These are phyloP conservation scores for Triplophysa siluroides DNA, from an alignment of 2,113 vertebrate species.

Conservation along the genomic window DNA sequence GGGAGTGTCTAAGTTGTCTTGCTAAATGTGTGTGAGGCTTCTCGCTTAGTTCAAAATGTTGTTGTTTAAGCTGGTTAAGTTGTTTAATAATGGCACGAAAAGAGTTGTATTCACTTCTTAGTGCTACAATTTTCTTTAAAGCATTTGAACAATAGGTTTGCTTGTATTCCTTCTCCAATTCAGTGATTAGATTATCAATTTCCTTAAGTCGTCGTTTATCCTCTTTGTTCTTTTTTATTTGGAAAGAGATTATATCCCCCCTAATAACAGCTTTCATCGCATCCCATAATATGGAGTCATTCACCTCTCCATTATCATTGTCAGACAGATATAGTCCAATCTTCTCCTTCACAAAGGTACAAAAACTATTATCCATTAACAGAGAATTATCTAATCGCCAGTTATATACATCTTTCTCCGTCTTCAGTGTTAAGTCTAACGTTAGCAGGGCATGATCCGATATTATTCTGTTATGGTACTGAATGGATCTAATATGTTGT, in stretches of 20 bases:
- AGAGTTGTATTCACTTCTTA: constrained; percentile 3
- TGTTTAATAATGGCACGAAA: not conserved
- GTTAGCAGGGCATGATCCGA: not conserved
- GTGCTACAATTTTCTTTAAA: not conserved
- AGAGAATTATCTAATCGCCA: not conserved
- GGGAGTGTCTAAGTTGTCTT: not conserved
- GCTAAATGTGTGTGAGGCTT: not conserved
- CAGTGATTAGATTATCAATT: not conserved
- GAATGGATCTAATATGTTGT: not conserved
- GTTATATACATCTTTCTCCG: not conserved
- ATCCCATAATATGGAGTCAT: not conserved
- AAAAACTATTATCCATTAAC: not conserved
- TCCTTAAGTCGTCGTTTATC: not conserved
- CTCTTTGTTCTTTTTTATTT: not conserved
- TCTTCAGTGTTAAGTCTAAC: not conserved
- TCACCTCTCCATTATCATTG: not conserved
- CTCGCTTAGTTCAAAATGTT: constrained; percentile 1
- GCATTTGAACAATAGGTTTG: not conserved
- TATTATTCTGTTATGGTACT: constrained; percentile 1
- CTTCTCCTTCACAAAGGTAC: not conserved
- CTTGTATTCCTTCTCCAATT: not conserved
- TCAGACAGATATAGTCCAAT: not conserved
- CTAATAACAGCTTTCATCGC: not conserved
- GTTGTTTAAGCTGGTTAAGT: not conserved
- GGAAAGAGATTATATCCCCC: not conserved